Evolutionary conservation across 2,113 vertebrate species (phyloP), one percentile per base, ranked within the genome.

Genomic region (Climacteris rufus): DNA sequence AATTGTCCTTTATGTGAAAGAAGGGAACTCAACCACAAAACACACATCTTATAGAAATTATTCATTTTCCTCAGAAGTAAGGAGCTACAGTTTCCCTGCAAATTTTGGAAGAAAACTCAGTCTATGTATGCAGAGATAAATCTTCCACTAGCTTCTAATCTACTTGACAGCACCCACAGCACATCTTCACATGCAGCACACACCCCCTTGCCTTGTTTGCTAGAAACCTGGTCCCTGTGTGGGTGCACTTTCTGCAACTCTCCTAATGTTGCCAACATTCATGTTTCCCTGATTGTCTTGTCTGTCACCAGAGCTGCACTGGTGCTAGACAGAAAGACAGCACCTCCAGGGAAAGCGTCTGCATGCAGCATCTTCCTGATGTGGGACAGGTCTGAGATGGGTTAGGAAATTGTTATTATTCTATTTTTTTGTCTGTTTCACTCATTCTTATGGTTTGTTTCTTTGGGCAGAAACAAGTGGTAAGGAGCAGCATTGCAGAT

Each of bases 281-380:
- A 3, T 7, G 18, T 77, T 90, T 89, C 79, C 74, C 6, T 3
- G 3, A 4, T 59, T 63, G 23, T 50, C 47, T 33, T 70, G 21
- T 47, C 47, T 74, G 64, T 35, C 79, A 59, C 25, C 35, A 59
- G 80, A 77, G 33, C 42, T 89, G 27, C 1, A 3, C 42, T 59
- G 50, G n/a, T 74, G 57, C 44, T 47, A 42, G 71, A 59, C 42
- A 64, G 52, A 90, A 69, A 56, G 25, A 25, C 33, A 82, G 13
- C 25, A 61, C 27, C 25, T 52, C 59, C 49, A 40, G 39, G 27
- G 44, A 75, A 83, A 84, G 21, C 4, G 80, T 35, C 42, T 3
- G 3, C 0, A 0, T 52, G 28, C 24, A 59, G 35, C 39, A 18
- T 45, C 68, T 44, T 84, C 42, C 35, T 4, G 1, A 54, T 2